phyloP scores from a whole-genome alignment of 2,888 invertebrate species.

The Pollenia labialis region DNA sequence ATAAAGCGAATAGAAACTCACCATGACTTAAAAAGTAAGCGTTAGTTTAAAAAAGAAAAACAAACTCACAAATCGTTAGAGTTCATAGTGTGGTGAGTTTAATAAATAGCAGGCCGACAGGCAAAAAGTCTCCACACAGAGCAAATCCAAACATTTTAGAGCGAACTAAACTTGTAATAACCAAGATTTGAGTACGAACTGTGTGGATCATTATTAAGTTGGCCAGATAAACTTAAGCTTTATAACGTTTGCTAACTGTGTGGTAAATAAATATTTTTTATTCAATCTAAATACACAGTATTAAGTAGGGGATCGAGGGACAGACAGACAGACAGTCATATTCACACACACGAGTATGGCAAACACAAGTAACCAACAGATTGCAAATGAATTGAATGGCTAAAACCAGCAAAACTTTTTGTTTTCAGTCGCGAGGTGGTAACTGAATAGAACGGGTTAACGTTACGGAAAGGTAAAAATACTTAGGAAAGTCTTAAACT shows the following conservation, averaged over 20 bases:
- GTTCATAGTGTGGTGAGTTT: conserved; percentile 61
- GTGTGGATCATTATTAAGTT: conserved; percentile 63
- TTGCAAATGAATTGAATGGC: conserved; percentile 71
- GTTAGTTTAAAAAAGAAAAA: conserved; percentile 51
- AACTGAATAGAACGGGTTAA: conserved; percentile 80
- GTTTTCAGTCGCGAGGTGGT: conserved; percentile 80
- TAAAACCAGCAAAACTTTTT: conserved; percentile 69
- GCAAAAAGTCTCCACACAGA: conserved; percentile 43
- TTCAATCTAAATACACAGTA: conserved; percentile 44
- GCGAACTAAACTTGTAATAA: conserved; percentile 10
- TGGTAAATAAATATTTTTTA: conserved; percentile 54
- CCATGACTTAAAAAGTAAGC: conserved; percentile 51
- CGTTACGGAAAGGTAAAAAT: conserved; percentile 77
- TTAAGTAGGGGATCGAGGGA: conserved; percentile 21
- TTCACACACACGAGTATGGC: conserved; percentile 46
- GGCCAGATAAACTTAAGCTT: conserved; percentile 65
- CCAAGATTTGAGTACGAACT: conserved; percentile 30
- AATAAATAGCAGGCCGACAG: not conserved
- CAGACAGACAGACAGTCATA: conserved; percentile 30
- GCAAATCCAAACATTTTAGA: conserved; percentile 20
- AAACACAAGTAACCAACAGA: conserved; percentile 63
- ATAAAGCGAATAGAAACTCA: conserved; percentile 61
- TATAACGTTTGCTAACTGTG: conserved; percentile 67
- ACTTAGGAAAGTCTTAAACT: conserved; percentile 33
- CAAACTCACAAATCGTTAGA: conserved; percentile 51